Evolutionary conservation across 2,888 invertebrate species (phyloP), one percentile per base, ranked within the genome.

Genomic region (Linyphia triangularis): DNA sequence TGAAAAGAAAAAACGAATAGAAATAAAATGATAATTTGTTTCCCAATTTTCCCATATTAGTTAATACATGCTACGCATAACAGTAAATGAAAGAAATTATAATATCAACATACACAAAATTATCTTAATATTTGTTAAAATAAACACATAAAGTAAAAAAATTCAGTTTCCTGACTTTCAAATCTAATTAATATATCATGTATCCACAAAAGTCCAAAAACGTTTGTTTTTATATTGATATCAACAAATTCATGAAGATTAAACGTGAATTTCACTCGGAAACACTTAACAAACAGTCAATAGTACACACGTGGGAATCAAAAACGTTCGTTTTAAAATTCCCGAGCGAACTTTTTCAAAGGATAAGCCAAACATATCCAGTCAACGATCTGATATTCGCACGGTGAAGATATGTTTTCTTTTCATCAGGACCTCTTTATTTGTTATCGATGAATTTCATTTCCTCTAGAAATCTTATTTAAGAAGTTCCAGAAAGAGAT

Each of bases 371-470:
- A 70, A 43, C 16, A 51, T 24, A n/a, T 40, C 43, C 24, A 26
- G 37, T 43, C 70, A 43, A 43, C n/a, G 22, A 65, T 16, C 70
- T 26, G 1, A 43, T 24, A 43, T 26, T 70, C 28, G 26, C 70
- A 40, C 77, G 40, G 40, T 26, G 26, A n/a, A 19, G n/a, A n/a
- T 51, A 22, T 61, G 61, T 61, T 77, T 77, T 63, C 77, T 61
- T 77, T 77, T 77, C 77, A 77, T 77, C 77, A 63, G 16, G 37
- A 77, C 9, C 26, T 61, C 28, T 59, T 77, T 61, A 77, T 77
- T 77, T 61, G 37, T 63, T 77, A 77, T 77, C 61, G 77, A 77
- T 77, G 77, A 77, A 63, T 63, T 77, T 40, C 24, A 40, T 77
- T 77, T 59, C n/a, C 61, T 40, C 57, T 63, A 24, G 37, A 51